Evolutionary conservation across 2,113 vertebrate species (phyloP).

Genomic region (Pteruthius melanotis): DNA sequence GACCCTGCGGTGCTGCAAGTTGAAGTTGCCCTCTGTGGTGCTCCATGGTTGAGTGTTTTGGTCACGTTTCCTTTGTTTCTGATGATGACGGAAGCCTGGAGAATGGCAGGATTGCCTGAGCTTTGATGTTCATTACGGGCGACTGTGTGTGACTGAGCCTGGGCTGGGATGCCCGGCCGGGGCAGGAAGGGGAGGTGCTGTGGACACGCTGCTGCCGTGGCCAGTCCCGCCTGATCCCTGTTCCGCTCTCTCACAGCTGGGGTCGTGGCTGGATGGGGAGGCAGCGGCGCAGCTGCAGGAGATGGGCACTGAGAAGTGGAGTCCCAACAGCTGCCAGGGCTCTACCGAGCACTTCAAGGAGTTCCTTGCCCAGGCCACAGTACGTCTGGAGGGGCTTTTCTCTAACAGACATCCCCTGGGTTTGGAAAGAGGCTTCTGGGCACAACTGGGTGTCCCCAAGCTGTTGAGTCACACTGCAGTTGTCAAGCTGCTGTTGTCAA

Average conservation of each 20-base stretch:
- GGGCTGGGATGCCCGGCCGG: accelerated
- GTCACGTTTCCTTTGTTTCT: accelerated
- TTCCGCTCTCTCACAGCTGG: conserved; percentile 72
- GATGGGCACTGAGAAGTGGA: conserved; percentile 69
- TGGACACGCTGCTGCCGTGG: accelerated
- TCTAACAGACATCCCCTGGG: background rate
- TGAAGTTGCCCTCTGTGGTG: background rate
- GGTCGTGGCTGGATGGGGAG: conserved; percentile 82
- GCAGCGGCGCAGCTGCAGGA: conserved; percentile 75
- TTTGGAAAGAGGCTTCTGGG: background rate
- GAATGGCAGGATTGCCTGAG: background rate
- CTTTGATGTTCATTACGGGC: background rate
- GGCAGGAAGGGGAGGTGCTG: background rate
- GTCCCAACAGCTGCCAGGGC: conserved; percentile 69
- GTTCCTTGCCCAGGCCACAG: conserved; percentile 84
- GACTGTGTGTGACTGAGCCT: background rate
- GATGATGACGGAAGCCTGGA: background rate
- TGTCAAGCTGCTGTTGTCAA: background rate
- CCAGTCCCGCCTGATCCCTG: accelerated
- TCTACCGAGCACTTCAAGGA: conserved; percentile 71
- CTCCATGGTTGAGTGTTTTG: background rate
- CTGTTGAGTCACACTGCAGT: background rate
- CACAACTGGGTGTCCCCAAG: background rate
- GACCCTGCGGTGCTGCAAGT: background rate
- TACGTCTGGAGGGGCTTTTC: conserved; percentile 53